Evolutionary conservation across 2,113 vertebrate species (phyloP), one percentile per base, ranked within the genome.

Genomic region (Dasyornis broadbenti): DNA sequence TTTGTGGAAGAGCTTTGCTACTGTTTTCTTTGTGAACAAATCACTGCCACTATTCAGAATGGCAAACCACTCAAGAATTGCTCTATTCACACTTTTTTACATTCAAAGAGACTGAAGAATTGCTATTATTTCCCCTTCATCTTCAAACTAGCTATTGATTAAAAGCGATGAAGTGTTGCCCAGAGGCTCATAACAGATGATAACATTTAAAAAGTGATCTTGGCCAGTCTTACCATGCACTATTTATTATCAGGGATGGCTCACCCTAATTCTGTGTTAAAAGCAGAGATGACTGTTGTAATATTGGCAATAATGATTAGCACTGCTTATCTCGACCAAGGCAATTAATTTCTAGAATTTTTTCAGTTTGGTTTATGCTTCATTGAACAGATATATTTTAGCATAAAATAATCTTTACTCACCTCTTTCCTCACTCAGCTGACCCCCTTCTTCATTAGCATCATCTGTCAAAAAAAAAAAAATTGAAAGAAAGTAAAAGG

Each of bases 341-440:
- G 24, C 49, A 81, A 86, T 53, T 78, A 42, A 17, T 86, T 75
- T 56, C 50, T 71, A 84, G 15, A 86, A 4, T 30, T 64, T 53
- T 90, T 87, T 78, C 71, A 31, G 24, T 45, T 89, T 60, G 28
- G n/a, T 39, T 86, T 44, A 49, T 57, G 40, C 37, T 90, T 88
- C 6, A 7, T 7, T 65, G 15, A 86, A 77, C 21, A 9, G 20
- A 70, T 66, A n/a, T 11, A 42, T 83, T 93, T 90, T 60, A 83
- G 68, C n/a, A 78, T 23, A 63, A 96, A 91, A 79, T 19, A 80
- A 21, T 90, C 52, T 84, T 91, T 90, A 96, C 94, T 94, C 94
- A 98, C 98, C 97, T 96, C 90, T 56, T 37, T 97, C 96, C 91
- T 97, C 96, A 91, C 73, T 97, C 92, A 95, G 89, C 39, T 97